Evolutionary conservation across 2,797 vertebrate genomes (phyloP).

Genomic region (Myioborus melanocephalus): DNA sequence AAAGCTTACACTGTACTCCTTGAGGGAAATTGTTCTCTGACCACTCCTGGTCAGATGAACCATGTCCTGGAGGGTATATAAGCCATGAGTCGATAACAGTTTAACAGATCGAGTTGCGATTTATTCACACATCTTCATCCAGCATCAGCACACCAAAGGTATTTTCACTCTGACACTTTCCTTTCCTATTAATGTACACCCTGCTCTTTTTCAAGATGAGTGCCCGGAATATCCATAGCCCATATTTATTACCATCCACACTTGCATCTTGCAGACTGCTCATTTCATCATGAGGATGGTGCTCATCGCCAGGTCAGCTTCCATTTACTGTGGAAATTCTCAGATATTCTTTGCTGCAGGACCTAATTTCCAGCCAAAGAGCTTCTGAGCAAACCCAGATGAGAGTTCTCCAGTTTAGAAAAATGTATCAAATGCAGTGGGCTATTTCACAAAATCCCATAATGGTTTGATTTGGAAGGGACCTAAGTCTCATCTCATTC

Average conservation of each 20-base stretch:
- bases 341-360: neutral
- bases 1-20: neutral
- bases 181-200: neutral
- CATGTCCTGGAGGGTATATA: slow-evolving; percentile 9
- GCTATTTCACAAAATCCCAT: neutral
- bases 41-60: slow-evolving; percentile 22
- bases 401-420: neutral
- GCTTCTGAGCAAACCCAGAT: neutral
- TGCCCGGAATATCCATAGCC: neutral
- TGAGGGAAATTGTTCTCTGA: slow-evolving; percentile 31
- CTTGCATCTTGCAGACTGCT: neutral
- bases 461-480: neutral
- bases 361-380: neutral
- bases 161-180: neutral
- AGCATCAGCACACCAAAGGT: neutral
- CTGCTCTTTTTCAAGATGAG: neutral
- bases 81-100: neutral
- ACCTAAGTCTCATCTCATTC: neutral
- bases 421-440: neutral
- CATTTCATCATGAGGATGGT: neutral
- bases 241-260: neutral
- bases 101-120: neutral
- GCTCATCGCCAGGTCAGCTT: neutral
- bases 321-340: neutral
- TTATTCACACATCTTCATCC: slow-evolving; percentile 16